Evolutionary conservation across 2,113 vertebrate genomes (phyloP), one percentile per base, ranked within the genome.

Genomic region (Melanerpes aurifrons): DNA sequence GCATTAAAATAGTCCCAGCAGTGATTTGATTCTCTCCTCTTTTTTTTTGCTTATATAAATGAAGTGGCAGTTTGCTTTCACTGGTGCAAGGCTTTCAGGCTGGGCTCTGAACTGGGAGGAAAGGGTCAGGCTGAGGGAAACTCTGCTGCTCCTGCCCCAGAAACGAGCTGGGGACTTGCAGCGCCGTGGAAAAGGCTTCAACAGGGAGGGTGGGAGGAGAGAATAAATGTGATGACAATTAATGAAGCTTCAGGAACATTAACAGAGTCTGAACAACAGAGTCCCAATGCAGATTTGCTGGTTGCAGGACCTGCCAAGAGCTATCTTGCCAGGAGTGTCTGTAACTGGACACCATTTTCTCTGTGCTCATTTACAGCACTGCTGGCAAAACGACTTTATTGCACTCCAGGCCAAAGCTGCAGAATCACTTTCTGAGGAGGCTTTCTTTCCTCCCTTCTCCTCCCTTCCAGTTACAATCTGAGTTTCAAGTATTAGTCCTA

Each of bases 281-380:
- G 61, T 77, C 86, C 90, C 82, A 10, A 7, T 4, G 25, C 53
- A 35, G n/a, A 73, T 35, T 13, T 11, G 92, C 90, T 28, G 61
- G 4, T 70, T 3, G 80, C 58, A 0, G 59, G 8, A 32, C 16
- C 48, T 84, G 95, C 95, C 96, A 93, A 37, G 89, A 92, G 59
- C 31, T 68, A 43, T 92, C 58, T 89, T 89, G 94, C 92, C 94
- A 89, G 77, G 77, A 82, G 82, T 28, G 75, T 47, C 95, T 96
- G 95, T 78, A 90, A 91, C 89, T 62, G 69, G 92, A 91, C 92
- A 87, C 94, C 91, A 58, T 94, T 87, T 92, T 86, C 95, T 89
- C 92, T 32, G 48, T 7, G 47, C 95, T 92, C 82, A 40, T 93
- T 97, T 86, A 72, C 89, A 90, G 68, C 48, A 28, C 90, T 94